Evolutionary conservation across 2,797 vertebrate species (phyloP).

Genomic region (Lepilemur ruficaudatus): DNA sequence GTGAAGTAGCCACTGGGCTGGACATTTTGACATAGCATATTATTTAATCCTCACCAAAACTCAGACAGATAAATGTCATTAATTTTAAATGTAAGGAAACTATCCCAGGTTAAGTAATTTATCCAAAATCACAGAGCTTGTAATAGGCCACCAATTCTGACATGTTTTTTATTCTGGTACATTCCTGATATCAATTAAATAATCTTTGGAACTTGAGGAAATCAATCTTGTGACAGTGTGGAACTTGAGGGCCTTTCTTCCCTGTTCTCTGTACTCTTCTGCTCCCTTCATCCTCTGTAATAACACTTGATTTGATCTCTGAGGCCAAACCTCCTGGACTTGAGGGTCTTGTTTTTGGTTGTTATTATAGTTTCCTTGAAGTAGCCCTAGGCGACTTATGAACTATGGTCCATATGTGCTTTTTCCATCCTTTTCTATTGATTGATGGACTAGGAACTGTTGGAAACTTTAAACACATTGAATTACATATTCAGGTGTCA

Average conservation of each 20-base stretch:
- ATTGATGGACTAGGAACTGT: background rate
- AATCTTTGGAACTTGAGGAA: background rate
- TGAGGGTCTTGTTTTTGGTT: background rate
- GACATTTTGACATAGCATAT: background rate
- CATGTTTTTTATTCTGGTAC: background rate
- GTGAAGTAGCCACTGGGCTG: background rate
- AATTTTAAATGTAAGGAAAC: background rate
- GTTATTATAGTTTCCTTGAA: background rate
- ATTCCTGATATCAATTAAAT: background rate
- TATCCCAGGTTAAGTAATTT: background rate
- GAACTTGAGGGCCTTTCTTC: background rate
- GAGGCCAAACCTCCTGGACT: background rate
- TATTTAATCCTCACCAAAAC: background rate
- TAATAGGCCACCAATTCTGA: background rate
- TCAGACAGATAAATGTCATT: background rate
- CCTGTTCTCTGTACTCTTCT: background rate
- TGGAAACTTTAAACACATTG: background rate
- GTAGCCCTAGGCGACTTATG: background rate
- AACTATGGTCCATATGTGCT: background rate
- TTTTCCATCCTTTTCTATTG: background rate
- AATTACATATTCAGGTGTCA: background rate
- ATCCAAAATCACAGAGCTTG: background rate
- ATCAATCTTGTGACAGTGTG: background rate
- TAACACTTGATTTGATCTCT: background rate
- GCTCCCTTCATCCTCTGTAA: background rate